These are phyloP conservation scores for Cephalopholis sonnerati DNA, from an alignment of 2,113 vertebrate genomes.

Conservation along the genomic window DNA sequence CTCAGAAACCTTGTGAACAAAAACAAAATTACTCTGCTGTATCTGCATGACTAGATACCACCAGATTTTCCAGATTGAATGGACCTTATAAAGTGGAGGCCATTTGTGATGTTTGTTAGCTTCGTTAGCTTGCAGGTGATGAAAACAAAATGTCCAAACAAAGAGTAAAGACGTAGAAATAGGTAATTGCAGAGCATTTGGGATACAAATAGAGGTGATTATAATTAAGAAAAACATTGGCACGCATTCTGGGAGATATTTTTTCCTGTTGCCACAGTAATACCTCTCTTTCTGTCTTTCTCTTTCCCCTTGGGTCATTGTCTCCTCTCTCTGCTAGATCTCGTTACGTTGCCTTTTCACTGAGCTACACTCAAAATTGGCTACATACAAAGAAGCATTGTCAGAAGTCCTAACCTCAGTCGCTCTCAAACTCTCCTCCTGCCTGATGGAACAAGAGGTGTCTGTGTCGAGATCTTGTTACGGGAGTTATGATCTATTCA, in stretches of 20 bases:
- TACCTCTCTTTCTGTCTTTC: not conserved
- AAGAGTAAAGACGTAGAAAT: not conserved
- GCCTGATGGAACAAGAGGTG: conserved; percentile 47
- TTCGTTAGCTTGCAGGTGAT: not conserved
- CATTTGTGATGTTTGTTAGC: not conserved
- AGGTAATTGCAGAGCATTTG: not conserved
- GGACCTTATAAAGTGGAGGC: not conserved
- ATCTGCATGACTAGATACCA: too few relatives aligned
- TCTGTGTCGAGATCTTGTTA: conserved; percentile 54
- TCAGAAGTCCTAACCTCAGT: conserved; percentile 14
- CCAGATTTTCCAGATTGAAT: not conserved
- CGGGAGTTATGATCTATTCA: conserved; percentile 58
- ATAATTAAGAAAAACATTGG: not conserved
- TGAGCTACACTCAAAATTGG: conserved; percentile 15
- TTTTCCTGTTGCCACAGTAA: not conserved
- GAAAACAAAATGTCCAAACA: not conserved
- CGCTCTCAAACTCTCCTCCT: conserved; percentile 29
- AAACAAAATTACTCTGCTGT: not conserved
- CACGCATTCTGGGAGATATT: not conserved
- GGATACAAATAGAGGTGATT: not conserved
- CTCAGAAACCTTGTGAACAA: too few relatives aligned
- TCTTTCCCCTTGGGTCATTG: not conserved
- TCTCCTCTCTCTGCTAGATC: conserved; percentile 20
- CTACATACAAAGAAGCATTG: conserved; percentile 41
- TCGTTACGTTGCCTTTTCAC: conserved; percentile 46